phyloP scores from a whole-genome alignment of 2,797 vertebrate genomes.

The Arremon brunneinucha region DNA sequence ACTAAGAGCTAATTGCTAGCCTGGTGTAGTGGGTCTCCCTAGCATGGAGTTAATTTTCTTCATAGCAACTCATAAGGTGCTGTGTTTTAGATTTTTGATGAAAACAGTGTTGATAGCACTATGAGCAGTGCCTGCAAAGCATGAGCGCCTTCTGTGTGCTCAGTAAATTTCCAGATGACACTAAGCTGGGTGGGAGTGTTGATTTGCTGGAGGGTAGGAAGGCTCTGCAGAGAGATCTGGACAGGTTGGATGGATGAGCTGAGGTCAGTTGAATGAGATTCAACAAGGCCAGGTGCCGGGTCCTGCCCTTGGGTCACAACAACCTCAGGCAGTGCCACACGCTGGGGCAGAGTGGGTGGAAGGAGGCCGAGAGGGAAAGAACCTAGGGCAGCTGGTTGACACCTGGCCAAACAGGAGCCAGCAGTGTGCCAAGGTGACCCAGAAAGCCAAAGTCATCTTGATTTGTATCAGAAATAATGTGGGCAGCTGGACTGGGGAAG shows the following conservation, averaged over 20 bases:
- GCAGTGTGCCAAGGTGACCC: background rate
- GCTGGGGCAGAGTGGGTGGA: background rate
- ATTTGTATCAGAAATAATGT: background rate
- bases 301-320: background rate
- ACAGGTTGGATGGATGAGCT: too few relatives aligned
- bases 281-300: rapidly evolving
- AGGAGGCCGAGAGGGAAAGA: background rate
- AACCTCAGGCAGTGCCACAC: background rate
- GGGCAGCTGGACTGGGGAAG: too few relatives aligned
- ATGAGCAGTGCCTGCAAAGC: background rate
- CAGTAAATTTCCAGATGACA: background rate
- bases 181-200: background rate
- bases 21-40: background rate
- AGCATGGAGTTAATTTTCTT: background rate
- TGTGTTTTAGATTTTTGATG: background rate
- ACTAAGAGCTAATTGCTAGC: background rate
- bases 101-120: background rate
- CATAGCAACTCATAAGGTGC: background rate
- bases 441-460: background rate
- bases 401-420: background rate
- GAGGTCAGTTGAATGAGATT: rapidly evolving
- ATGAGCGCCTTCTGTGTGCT: rapidly evolving
- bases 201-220: background rate
- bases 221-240: background rate
- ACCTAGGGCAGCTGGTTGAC: rapidly evolving